Conservation (phyloP, 2,113 vertebrate genomes). For the Melanerpes aurifrons region DNA sequence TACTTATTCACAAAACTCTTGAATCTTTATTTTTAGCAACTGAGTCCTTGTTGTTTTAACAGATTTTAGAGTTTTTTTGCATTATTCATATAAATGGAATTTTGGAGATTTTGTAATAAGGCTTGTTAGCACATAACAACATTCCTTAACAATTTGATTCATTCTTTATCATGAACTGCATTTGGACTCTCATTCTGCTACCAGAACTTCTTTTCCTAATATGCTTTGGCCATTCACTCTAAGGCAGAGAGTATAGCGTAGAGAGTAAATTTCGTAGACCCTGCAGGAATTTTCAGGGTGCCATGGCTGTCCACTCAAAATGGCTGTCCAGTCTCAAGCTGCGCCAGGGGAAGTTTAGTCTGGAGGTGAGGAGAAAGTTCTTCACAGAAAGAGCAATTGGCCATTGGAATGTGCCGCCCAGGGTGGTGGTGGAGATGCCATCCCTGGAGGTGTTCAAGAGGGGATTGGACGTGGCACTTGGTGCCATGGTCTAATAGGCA, state of each 20-base stretch:
- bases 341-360: too few species aligned
- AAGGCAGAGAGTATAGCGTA: background rate
- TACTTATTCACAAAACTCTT: background rate
- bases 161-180: background rate
- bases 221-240: background rate
- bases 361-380: too few species aligned
- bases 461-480: too few species aligned
- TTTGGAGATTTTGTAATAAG: background rate
- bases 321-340: too few species aligned
- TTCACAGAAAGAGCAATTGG: too few species aligned
- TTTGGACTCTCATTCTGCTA: background rate
- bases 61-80: background rate
- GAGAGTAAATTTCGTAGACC: background rate
- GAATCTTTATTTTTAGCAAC: background rate
- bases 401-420: too few species aligned
- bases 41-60: fast-evolving
- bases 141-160: background rate
- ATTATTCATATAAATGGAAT: background rate
- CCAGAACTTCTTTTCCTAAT: background rate
- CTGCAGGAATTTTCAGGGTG: background rate
- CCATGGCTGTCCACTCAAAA: background rate
- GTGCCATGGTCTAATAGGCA: too few species aligned
- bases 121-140: background rate
- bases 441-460: too few species aligned
- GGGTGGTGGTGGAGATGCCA: too few species aligned